These are phyloP conservation scores for Leptinotarsa lineolata DNA, from an alignment of 1,140 invertebrate species.

Conservation along the genomic window DNA sequence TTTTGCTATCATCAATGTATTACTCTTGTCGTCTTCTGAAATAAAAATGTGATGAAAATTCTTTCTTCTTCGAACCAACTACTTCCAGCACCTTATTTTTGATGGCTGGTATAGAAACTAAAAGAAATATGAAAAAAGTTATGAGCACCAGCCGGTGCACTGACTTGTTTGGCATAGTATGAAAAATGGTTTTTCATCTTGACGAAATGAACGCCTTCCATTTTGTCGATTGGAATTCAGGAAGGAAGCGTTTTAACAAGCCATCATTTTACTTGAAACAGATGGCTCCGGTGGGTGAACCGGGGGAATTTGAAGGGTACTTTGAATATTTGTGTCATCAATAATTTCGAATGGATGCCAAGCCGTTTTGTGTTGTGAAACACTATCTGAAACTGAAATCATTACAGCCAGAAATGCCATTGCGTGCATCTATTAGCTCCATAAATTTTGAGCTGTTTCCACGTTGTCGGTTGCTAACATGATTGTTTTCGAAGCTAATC, in stretches of 20 bases:
- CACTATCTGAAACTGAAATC: neutral
- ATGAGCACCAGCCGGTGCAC: no score
- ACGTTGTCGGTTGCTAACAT: neutral
- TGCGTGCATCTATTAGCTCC: neutral
- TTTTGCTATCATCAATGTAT: no score
- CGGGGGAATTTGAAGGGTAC: neutral
- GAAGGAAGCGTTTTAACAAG: neutral
- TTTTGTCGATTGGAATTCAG: neutral
- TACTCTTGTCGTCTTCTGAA: no score
- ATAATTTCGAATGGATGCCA: neutral
- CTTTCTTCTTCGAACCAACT: no score
- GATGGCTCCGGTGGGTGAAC: neutral
- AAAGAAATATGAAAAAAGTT: no score
- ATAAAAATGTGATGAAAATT: no score
- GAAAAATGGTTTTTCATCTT: no score
- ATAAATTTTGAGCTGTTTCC: neutral
- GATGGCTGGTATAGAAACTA: no score
- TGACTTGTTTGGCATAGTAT: no score
- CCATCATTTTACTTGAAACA: neutral
- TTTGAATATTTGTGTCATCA: slow-evolving; percentile 8
- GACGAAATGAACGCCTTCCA: neutral
- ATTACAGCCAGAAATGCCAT: neutral
- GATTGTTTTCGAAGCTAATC: no score
- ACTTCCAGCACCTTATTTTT: no score
- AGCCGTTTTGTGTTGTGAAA: neutral